Evolutionary conservation across 2,888 invertebrate genomes (phyloP).

Genomic region (Sinohyriopsis cumingii): DNA sequence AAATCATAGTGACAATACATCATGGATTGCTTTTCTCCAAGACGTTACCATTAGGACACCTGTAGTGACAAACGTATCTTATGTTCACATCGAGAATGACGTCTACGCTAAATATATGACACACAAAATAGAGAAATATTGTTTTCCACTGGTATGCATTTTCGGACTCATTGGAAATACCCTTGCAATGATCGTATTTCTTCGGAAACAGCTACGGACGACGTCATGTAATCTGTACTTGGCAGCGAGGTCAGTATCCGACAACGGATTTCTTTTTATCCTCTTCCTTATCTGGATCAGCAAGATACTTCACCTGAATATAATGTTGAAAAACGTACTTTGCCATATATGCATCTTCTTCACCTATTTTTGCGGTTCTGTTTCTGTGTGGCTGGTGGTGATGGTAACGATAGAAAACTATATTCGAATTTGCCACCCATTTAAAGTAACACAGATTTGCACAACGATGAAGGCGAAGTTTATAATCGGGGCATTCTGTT

Average conservation of each 20-base stretch:
- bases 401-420: conserved; percentile 21
- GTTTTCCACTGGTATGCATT: conserved; percentile 79
- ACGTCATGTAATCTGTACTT: conserved; percentile 86
- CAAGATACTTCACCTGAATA: conserved; percentile 64
- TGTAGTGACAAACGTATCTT: too few relatives aligned
- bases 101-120: too few relatives aligned
- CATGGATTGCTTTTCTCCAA: too few relatives aligned
- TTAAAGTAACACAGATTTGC: conserved; percentile 28
- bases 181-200: conserved; percentile 83
- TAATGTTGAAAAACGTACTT: conserved; percentile 71
- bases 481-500: conserved; percentile 15
- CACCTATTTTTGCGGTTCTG: conserved; percentile 70
- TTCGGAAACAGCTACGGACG: conserved; percentile 80
- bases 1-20: too few relatives aligned
- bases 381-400: conserved; percentile 26
- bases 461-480: conserved; percentile 22
- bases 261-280: conserved; percentile 83
- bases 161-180: conserved; percentile 84
- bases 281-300: conserved; percentile 75
- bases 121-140: conserved; percentile 14
- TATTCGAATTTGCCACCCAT: conserved; percentile 33
- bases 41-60: too few relatives aligned
- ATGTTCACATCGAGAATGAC: too few relatives aligned
- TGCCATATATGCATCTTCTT: conserved; percentile 84
- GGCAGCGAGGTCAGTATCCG: conserved; percentile 84